A percentile compares a stretch with the other conserved stretches of the same genome.
phyloP scores from a whole-genome alignment of 2,888 invertebrate species.

The Heliconius charithonia region DNA sequence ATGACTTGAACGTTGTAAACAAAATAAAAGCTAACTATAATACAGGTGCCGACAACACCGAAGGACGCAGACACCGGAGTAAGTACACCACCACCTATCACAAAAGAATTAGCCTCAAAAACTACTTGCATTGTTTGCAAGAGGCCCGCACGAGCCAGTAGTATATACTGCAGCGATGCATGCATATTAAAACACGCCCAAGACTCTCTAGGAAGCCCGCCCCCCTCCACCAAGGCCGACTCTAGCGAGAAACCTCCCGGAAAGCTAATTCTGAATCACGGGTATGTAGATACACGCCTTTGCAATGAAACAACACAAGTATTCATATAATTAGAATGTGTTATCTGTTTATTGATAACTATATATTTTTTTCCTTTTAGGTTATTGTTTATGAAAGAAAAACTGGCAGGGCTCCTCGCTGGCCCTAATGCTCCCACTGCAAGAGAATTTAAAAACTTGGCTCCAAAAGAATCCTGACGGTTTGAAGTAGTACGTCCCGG shows the following conservation, averaged over 20 bases:
- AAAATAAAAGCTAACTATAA: constrained; percentile 1
- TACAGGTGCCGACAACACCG: constrained; percentile 41
- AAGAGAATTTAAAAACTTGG: constrained; percentile 91
- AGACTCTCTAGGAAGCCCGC: constrained; percentile 79
- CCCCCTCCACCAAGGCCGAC: constrained; percentile 57
- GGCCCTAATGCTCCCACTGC: constrained; percentile 93
- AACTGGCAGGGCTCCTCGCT: constrained; percentile 88
- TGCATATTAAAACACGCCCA: constrained; percentile 94
- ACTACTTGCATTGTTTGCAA: constrained; percentile 90
- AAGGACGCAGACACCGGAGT: constrained; percentile 44
- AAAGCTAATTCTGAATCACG: constrained; percentile 72
- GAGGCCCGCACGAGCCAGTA: constrained; percentile 89
- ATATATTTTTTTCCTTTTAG: constrained; percentile 56
- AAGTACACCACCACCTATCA: constrained; percentile 46
- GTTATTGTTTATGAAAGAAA: constrained; percentile 93
- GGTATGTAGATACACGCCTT: constrained; percentile 55
- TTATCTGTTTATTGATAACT: background rate
- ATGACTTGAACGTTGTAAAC: background rate
- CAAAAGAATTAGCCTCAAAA: constrained; percentile 59
- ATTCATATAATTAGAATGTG: background rate
- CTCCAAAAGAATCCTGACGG: constrained; percentile 92
- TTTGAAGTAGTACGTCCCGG: constrained; percentile 91
- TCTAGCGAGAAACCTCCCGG: constrained; percentile 59
- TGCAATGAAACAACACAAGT: constrained; percentile 2
- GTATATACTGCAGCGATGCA: constrained; percentile 94